Percentiles rank a stretch among this genome's conserved stretches.
These are phyloP conservation scores for Cephus runcator DNA, from an alignment of 2,888 invertebrate species.

Conservation along the genomic window DNA sequence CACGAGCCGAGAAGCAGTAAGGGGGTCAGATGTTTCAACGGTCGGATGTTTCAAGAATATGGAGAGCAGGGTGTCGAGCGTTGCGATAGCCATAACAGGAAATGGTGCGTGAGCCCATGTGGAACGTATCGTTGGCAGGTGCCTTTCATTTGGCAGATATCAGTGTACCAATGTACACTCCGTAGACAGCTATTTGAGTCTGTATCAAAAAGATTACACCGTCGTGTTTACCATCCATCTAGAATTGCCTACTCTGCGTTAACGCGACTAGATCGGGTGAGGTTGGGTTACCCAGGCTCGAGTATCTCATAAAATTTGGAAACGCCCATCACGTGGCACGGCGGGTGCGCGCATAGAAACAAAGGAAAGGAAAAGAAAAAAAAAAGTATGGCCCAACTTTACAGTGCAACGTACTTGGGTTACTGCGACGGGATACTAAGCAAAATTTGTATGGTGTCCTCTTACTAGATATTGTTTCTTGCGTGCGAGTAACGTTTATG, in stretches of 20 bases:
- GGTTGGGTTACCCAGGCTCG: not conserved
- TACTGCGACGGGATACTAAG: not conserved
- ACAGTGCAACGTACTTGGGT: not conserved
- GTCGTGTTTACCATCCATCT: not conserved
- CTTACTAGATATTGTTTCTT: not conserved
- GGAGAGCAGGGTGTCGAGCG: not conserved
- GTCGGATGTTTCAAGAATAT: not conserved
- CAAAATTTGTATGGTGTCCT: not conserved
- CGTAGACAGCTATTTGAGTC: not conserved
- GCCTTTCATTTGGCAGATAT: not conserved
- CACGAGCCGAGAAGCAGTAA: not conserved
- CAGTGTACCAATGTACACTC: not conserved
- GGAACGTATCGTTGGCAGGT: slow-evolving; percentile 5
- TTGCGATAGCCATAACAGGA: slow-evolving; percentile 4
- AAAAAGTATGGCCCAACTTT: not conserved
- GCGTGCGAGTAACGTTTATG: not conserved
- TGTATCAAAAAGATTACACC: not conserved
- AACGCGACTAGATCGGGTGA: not conserved
- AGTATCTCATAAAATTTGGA: not conserved
- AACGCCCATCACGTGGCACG: not conserved
- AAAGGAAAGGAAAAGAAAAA: not conserved
- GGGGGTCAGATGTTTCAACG: not conserved
- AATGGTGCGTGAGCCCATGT: not conserved
- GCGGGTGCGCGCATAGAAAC: not conserved
- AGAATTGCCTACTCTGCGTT: not conserved